Percentiles rank a stretch among this genome's conserved stretches.
These are phyloP conservation scores for Xiphorhynchus elegans DNA, from an alignment of 2,113 vertebrate genomes.

Conservation along the genomic window DNA sequence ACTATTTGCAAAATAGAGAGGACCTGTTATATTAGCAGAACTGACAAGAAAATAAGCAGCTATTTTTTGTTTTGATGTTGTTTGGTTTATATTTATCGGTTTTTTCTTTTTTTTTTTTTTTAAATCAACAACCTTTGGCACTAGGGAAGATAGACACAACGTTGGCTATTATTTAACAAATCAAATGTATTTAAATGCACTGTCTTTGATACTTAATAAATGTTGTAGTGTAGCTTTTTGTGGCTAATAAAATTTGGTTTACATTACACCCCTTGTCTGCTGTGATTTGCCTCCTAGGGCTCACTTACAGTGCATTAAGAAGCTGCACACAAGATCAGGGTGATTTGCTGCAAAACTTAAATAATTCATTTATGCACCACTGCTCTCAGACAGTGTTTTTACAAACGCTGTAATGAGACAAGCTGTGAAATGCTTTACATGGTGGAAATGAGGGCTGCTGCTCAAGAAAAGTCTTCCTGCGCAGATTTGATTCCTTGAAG, in stretches of 20 bases:
- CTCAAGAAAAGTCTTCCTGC: constrained; percentile 33
- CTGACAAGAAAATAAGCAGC: constrained; percentile 66
- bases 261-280: constrained; percentile 79
- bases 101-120: neutral
- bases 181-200: constrained; percentile 73
- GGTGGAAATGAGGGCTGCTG: constrained; percentile 53
- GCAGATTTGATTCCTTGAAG: constrained; percentile 19
- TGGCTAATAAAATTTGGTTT: constrained; percentile 87
- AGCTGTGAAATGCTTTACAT: constrained; percentile 84
- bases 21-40: constrained; percentile 66
- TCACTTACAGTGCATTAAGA: constrained; percentile 85
- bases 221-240: constrained; percentile 74
- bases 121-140: neutral
- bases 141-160: constrained; percentile 1
- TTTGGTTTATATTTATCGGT: neutral
- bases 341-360: constrained; percentile 85
- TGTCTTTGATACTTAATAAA: constrained; percentile 84
- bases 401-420: constrained; percentile 90
- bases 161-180: constrained; percentile 69
- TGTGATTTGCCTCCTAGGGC: constrained; percentile 84
- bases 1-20: constrained; percentile 68
- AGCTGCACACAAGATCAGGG: constrained; percentile 76
- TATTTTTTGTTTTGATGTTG: neutral
- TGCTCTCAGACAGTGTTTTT: constrained; percentile 88
- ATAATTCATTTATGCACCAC: constrained; percentile 90